Base-by-base conservation (phyloP, 2,797 vertebrate species). In the Propithecus deckenii region DNA sequence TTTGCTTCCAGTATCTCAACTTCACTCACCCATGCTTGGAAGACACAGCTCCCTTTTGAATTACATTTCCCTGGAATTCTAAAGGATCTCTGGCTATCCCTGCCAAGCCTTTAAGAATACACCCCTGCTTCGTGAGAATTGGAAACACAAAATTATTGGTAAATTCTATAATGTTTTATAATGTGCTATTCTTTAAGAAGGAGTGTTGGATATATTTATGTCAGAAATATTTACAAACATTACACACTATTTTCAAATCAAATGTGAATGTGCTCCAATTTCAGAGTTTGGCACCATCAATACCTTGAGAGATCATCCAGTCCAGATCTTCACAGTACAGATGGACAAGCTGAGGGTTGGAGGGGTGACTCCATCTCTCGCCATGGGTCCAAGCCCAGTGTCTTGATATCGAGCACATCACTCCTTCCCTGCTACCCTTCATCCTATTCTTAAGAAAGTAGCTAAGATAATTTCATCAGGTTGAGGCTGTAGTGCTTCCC, bases 381-480 rank as follows among this genome's bases (percentile, higher is more conserved):
- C 25, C 10, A 8, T 10, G 25, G 32, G 12, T 57, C 46, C 52
- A 22, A 89, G 48, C 5, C 11, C 74, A 28, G 7, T 32, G 17
- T 79, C 55, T 18, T 61, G 46, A 86, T 84, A 32, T 23, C 25
- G 2, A 22, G 32, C 3, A 14, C 9, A 69, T 85, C 46, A 15
- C 32, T 79, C 74, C 32, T 67, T 75, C 52, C 65, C 11, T 23
- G 32, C 28, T 78, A 7, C 32, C 43, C 41, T 28, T 67, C 35
- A 75, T 46, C n/a, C 3, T 76, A n/a, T 78, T 89, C 81, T 94
- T 76, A 89, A 85, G 95, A 91, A 91, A 91, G 72, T 41, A 81
- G 11, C 57, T 74, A 67, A 93, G 80, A 85, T 43, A 83, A 88
- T 93, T 85, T 83, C 72, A 72, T 91, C 48, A 7, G 17, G 61